Evolutionary conservation across 2,113 vertebrate genomes (phyloP).

Genomic region (Heloderma charlesbogerti): DNA sequence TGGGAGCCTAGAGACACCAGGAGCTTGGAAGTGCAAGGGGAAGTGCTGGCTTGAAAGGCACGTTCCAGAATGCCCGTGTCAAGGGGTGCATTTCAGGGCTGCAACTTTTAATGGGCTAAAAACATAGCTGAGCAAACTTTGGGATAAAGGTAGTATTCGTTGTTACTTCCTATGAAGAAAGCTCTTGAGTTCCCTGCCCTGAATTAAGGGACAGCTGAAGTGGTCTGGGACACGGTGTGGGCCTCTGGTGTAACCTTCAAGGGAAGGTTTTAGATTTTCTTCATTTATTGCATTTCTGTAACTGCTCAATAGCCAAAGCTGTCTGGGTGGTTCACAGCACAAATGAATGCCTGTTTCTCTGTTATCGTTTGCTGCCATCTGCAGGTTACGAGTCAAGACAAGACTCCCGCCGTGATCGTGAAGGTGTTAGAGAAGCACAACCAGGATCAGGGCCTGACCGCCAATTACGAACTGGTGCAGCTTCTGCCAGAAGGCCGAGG

Average conservation of each 20-base stretch:
- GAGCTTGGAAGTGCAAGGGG: too few relatives aligned
- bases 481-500: constrained; percentile 89
- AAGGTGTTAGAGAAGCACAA: constrained; percentile 90
- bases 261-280: too few relatives aligned
- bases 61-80: neutral
- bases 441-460: constrained; percentile 79
- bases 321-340: too few relatives aligned
- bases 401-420: constrained; percentile 86
- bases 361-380: neutral
- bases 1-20: neutral
- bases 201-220: too few relatives aligned
- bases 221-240: too few relatives aligned
- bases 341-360: neutral
- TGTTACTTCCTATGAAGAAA: too few relatives aligned
- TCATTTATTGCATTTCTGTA: too few relatives aligned
- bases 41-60: neutral
- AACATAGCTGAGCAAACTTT: neutral
- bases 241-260: too few relatives aligned
- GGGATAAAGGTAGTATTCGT: too few relatives aligned
- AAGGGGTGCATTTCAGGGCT: neutral
- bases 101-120: too few relatives aligned
- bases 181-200: too few relatives aligned
- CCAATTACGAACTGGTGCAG: constrained; percentile 88
- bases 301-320: too few relatives aligned
- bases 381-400: constrained; percentile 92